Evolutionary conservation across 2,888 invertebrate species (phyloP).

Genomic region (Sisyra nigra): DNA sequence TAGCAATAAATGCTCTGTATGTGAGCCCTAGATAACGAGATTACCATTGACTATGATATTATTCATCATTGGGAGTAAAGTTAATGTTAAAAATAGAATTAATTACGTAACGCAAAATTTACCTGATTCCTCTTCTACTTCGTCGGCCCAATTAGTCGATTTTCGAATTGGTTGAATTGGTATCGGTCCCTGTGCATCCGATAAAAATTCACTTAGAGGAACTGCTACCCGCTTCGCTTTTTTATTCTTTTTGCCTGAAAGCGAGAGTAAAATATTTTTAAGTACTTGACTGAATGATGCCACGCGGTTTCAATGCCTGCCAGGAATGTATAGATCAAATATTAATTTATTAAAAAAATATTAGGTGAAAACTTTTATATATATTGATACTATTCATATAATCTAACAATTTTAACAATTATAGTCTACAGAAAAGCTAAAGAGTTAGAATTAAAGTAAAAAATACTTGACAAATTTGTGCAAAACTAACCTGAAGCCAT

Average conservation of each 20-base stretch:
- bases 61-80: constrained; percentile 21
- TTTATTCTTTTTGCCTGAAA: constrained; percentile 66
- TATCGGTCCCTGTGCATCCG: constrained; percentile 36
- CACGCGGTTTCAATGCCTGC: constrained; percentile 12
- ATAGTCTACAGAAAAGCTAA: no score
- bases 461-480: background rate
- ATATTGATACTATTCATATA: background rate
- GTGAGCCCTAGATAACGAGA: constrained; percentile 59
- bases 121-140: constrained; percentile 65
- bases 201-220: constrained; percentile 66
- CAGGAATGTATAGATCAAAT: background rate
- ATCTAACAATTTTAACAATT: no score
- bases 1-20: constrained; percentile 42
- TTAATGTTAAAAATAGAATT: constrained; percentile 6
- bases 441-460: background rate
- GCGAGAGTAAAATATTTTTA: no score
- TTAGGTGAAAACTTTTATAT: background rate
- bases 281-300: constrained; percentile 8
- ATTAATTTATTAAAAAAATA: background rate
- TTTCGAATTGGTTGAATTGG: constrained; percentile 35
- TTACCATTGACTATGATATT: constrained; percentile 44
- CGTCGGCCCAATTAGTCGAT: constrained; percentile 58
- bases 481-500: constrained; percentile 57
- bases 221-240: constrained; percentile 74
- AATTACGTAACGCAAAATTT: constrained; percentile 22